Percentiles rank a stretch among this genome's conserved stretches.
phyloP scores from a whole-genome alignment of 2,888 invertebrate species.

The Apamea crenata region DNA sequence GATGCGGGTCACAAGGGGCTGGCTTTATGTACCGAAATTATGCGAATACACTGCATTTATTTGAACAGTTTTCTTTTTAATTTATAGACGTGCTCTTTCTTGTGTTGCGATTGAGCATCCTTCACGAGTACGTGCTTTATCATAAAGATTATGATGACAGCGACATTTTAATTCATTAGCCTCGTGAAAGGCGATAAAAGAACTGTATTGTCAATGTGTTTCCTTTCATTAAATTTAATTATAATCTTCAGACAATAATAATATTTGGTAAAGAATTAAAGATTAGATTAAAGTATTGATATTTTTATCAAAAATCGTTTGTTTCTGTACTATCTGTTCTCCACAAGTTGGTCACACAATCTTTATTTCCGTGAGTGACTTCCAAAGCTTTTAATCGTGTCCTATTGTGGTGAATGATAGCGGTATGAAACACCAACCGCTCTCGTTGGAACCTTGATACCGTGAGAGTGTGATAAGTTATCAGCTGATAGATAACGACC shows the following conservation, averaged over 20 bases:
- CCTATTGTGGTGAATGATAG: constrained; percentile 54
- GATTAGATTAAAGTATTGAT: constrained; percentile 29
- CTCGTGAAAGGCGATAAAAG: constrained; percentile 8
- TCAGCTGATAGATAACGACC: constrained; percentile 75
- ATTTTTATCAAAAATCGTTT: constrained; percentile 29
- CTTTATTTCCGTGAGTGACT: constrained; percentile 31
- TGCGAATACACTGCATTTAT: constrained; percentile 1
- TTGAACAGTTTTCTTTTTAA: constrained; percentile 27
- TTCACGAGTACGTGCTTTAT: constrained; percentile 43
- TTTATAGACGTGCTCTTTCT: constrained; percentile 43
- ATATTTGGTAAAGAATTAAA: constrained; percentile 23
- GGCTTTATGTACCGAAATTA: constrained; percentile 10
- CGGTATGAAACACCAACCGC: constrained; percentile 48
- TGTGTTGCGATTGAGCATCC: constrained; percentile 12
- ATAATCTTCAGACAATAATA: constrained; percentile 43
- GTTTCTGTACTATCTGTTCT: constrained; percentile 16
- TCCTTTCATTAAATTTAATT: constrained; percentile 20
- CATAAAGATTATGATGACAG: constrained; percentile 18
- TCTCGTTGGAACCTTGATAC: constrained; percentile 77
- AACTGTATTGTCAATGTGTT: constrained; percentile 17
- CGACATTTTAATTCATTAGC: constrained; percentile 5
- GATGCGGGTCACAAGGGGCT: constrained; percentile 29
- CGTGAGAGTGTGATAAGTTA: constrained; percentile 76
- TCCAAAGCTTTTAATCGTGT: constrained; percentile 55
- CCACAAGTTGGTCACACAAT: neutral